Percentiles rank a stretch among this genome's conserved stretches.
Conservation (phyloP, 30 jellyfish, hydroid and myxozoan species). For the Rhopilema esculentum region DNA sequence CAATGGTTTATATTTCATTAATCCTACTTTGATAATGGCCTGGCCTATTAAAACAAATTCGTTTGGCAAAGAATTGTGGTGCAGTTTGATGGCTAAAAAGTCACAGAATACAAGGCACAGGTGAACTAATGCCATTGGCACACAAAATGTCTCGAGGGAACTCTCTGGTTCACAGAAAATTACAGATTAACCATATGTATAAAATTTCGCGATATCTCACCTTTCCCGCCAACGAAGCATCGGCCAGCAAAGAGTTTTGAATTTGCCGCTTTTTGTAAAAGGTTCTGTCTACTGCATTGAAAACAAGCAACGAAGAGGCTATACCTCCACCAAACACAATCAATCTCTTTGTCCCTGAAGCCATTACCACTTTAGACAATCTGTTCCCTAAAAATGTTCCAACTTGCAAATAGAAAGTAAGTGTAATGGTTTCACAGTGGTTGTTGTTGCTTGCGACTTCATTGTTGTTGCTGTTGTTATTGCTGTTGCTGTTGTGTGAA, state of each 20-base stretch:
- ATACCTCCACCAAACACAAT: slow-evolving; percentile 25
- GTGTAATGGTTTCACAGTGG: neutral
- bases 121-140: too few species aligned
- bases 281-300: neutral
- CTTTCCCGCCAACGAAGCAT: neutral
- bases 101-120: too few species aligned
- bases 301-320: slow-evolving; percentile 24
- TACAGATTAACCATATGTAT: too few species aligned
- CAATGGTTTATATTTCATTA: too few species aligned
- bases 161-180: too few species aligned
- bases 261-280: neutral
- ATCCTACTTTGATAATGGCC: too few species aligned
- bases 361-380: too few species aligned
- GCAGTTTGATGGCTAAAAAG: too few species aligned
- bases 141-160: too few species aligned
- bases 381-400: neutral
- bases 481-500: too few species aligned
- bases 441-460: neutral
- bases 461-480: neutral
- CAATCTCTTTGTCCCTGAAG: slow-evolving; percentile 6
- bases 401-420: neutral
- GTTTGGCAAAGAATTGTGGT: too few species aligned
- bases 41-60: too few species aligned
- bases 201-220: neutral
- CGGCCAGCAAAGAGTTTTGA: neutral